These are phyloP conservation scores for Pomacea maculata DNA, from an alignment of 1,140 invertebrate genomes.

Conservation along the genomic window DNA sequence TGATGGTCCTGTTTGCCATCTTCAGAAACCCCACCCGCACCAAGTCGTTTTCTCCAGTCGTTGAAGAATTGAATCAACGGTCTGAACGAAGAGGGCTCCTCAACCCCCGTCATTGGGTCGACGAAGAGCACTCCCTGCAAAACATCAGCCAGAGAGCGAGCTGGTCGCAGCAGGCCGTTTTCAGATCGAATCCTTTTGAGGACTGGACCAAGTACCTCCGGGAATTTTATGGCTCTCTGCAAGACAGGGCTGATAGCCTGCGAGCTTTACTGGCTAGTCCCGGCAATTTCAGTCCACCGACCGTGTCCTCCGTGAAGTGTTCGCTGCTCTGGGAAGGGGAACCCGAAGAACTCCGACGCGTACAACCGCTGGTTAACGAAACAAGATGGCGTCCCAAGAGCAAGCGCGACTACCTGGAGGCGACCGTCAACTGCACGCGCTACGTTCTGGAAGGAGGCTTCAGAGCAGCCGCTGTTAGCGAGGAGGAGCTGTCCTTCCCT, in stretches of 20 bases:
- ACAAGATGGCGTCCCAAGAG: too few species aligned
- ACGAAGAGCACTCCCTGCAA: not conserved
- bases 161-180: not conserved
- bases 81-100: not conserved
- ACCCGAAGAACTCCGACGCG: not conserved
- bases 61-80: not conserved
- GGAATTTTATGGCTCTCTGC: not conserved
- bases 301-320: not conserved
- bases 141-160: not conserved
- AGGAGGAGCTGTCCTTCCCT: conserved; percentile 33
- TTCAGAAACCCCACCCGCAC: too few species aligned
- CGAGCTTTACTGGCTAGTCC: not conserved
- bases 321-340: not conserved
- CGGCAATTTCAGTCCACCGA: not conserved
- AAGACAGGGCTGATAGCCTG: not conserved
- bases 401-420: not conserved
- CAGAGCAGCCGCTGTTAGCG: not conserved
- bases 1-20: too few species aligned
- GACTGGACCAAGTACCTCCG: not conserved
- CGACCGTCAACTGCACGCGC: not conserved
- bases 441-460: not conserved
- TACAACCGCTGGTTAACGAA: too few species aligned
- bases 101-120: not conserved
- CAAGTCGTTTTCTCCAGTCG: not conserved
- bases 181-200: not conserved